A percentile compares a stretch with the other conserved stretches of the same genome.
These are phyloP conservation scores for Gavialis gangeticus DNA, from an alignment of 2,113 vertebrate species.

Conservation along the genomic window DNA sequence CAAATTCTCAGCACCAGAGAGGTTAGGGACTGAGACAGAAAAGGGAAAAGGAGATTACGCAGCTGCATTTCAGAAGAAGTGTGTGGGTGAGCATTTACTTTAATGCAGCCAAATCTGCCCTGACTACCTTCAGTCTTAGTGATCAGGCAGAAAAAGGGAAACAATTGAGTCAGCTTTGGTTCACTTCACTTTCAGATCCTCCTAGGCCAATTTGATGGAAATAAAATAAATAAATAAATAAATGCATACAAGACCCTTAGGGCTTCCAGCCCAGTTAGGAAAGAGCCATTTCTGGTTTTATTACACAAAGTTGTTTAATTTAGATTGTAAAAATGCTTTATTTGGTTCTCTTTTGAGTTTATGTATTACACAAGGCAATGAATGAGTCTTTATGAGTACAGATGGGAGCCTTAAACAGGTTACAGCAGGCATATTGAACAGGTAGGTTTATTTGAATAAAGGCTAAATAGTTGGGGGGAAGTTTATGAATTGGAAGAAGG, in stretches of 20 bases:
- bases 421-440: constrained; percentile 27
- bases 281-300: constrained; percentile 35
- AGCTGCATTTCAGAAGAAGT: neutral
- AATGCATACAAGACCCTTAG: constrained; percentile 1
- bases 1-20: constrained; percentile 13
- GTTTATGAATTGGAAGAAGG: constrained; percentile 58
- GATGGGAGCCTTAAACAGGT: constrained; percentile 51
- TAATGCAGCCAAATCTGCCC: neutral
- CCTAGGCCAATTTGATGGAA: constrained; percentile 26
- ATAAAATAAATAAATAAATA: constrained; percentile 42
- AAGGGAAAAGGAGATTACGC: neutral
- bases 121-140: neutral
- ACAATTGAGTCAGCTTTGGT: rapidly evolving
- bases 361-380: constrained; percentile 51
- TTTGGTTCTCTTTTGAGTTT: constrained; percentile 29
- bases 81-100: neutral
- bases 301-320: constrained; percentile 68
- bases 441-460: constrained; percentile 54
- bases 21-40: neutral
- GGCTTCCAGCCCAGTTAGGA: constrained; percentile 41
- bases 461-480: constrained; percentile 12
- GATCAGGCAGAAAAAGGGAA: neutral
- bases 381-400: constrained; percentile 49
- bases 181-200: constrained; percentile 3
- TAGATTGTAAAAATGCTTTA: constrained; percentile 39